Percentiles rank a stretch among this genome's conserved stretches.
Conservation (phyloP, 2,113 vertebrate genomes). For the Grallaria varia region DNA sequence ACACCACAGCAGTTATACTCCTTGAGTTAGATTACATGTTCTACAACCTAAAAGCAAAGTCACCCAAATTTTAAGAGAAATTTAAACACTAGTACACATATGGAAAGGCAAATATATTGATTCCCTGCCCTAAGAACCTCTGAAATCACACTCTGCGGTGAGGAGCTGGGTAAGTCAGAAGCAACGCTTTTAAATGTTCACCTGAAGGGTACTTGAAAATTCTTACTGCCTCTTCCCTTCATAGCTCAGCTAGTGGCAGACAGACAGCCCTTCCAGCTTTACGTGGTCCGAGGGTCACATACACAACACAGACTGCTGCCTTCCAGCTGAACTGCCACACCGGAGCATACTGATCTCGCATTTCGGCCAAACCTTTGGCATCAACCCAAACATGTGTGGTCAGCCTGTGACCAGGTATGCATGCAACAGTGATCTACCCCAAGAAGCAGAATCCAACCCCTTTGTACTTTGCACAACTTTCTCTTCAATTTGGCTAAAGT, state of each 20-base stretch:
- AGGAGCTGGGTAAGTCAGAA: not conserved
- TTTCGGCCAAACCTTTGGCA: not conserved
- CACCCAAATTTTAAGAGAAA: not conserved
- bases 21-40: not conserved
- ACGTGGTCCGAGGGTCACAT: not conserved
- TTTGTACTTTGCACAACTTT: not conserved
- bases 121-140: not conserved
- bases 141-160: not conserved
- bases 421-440: fast-evolving
- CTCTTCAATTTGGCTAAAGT: not conserved
- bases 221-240: not conserved
- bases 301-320: not conserved
- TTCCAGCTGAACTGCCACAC: not conserved
- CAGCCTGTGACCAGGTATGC: not conserved
- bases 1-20: not conserved
- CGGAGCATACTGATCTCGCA: not conserved
- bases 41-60: not conserved
- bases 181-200: not conserved
- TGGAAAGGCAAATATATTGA: not conserved
- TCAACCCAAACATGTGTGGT: not conserved
- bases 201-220: not conserved
- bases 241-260: not conserved
- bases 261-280: not conserved
- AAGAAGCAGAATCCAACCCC: not conserved
- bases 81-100: not conserved